A percentile compares a stretch with the other conserved stretches of the same genome.
Conservation (phyloP, 2,888 invertebrate genomes). For the Acholoe squamosa region DNA sequence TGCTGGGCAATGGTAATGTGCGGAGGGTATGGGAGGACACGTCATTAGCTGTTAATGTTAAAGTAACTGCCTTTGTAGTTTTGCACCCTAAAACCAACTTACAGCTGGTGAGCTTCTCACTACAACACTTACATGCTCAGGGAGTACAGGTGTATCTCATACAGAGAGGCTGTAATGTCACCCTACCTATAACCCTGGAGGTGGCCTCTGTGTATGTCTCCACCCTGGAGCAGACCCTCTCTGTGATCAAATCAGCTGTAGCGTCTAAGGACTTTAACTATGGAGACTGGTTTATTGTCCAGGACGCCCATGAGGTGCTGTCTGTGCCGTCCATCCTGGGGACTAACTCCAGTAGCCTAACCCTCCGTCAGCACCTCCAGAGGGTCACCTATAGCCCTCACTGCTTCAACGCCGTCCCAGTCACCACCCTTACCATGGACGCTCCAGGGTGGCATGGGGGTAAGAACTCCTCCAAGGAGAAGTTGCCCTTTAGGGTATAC, state of each 20-base stretch:
- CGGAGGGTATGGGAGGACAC: conserved; percentile 36
- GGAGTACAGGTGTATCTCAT: conserved; percentile 6
- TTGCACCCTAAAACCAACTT: conserved; percentile 10
- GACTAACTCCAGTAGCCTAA: background rate
- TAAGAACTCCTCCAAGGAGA: background rate
- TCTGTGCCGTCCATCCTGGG: conserved; percentile 16
- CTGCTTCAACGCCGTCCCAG: conserved; percentile 40
- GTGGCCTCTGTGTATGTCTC: background rate
- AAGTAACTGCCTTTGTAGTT: conserved; percentile 40
- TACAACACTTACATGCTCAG: background rate
- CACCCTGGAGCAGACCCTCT: background rate
- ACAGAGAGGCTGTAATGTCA: conserved; percentile 36
- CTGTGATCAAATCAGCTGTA: conserved; percentile 11
- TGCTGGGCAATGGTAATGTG: conserved; percentile 33
- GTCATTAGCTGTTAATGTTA: background rate
- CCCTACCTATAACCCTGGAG: background rate
- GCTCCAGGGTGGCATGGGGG: background rate
- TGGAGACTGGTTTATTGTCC: conserved; percentile 57
- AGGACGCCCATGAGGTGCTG: conserved; percentile 50
- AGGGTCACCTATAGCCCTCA: conserved; percentile 8
- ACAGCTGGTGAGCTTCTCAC: background rate
- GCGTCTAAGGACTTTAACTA: conserved; percentile 20
- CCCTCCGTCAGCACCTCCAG: conserved; percentile 37
- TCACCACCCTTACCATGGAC: background rate
- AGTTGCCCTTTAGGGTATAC: conserved; percentile 38